These are phyloP conservation scores for Thalpophila matura DNA, from an alignment of 2,888 invertebrate genomes.

Conservation along the genomic window DNA sequence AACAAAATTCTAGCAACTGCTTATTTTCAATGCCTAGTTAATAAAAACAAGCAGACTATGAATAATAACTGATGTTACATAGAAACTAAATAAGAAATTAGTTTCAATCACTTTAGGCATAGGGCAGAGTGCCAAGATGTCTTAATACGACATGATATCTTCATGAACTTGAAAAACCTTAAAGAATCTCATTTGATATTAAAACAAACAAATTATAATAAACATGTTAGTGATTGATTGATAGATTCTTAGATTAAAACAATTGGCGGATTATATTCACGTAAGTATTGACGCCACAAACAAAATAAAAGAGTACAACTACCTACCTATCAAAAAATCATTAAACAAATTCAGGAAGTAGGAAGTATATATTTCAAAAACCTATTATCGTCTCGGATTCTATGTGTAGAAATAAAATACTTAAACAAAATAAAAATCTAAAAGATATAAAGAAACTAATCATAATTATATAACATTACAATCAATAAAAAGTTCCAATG, in stretches of 20 bases:
- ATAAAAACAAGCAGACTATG: constrained; percentile 38
- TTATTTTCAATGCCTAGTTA: constrained; percentile 34
- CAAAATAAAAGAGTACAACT: no score
- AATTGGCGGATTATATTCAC: neutral
- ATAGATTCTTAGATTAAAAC: neutral
- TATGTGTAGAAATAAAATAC: constrained; percentile 1
- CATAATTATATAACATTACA: neutral
- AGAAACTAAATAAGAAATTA: constrained; percentile 28
- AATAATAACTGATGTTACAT: constrained; percentile 22
- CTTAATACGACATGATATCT: constrained; percentile 4
- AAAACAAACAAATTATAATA: neutral
- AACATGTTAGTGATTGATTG: neutral
- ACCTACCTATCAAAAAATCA: no score
- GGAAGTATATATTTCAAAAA: neutral
- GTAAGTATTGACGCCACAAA: neutral
- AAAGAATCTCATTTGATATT: neutral
- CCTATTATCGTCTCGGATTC: neutral
- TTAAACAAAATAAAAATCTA: neutral
- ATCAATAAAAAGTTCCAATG: constrained; percentile 34
- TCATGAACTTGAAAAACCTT: neutral
- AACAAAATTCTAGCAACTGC: constrained; percentile 28
- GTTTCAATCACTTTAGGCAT: constrained; percentile 9
- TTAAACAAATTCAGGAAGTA: no score
- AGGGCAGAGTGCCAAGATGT: constrained; percentile 19
- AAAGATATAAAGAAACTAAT: neutral